These are phyloP conservation scores for Cavia aperea DNA, from an alignment of 2,113 vertebrate species.

Conservation along the genomic window DNA sequence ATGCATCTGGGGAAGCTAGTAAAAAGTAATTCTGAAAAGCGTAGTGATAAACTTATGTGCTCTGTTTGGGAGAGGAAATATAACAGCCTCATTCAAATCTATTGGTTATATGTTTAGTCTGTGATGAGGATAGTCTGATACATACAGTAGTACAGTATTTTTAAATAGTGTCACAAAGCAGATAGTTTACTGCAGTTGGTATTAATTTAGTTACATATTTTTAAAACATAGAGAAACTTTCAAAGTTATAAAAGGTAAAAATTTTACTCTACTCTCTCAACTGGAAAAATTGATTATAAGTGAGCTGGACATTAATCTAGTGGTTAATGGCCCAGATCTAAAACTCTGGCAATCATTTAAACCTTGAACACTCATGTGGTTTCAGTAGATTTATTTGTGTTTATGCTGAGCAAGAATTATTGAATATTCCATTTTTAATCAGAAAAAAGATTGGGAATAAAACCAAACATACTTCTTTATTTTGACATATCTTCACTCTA, in stretches of 20 bases:
- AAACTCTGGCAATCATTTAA: slow-evolving; percentile 46
- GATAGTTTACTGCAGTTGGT: slow-evolving; percentile 24
- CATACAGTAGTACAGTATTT: slow-evolving; percentile 22
- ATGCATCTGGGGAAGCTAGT: neutral
- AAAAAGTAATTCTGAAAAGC: slow-evolving; percentile 33
- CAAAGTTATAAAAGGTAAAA: neutral
- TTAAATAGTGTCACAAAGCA: slow-evolving; percentile 46
- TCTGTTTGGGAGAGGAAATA: neutral
- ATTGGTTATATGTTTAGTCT: slow-evolving; percentile 12
- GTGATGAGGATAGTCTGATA: slow-evolving; percentile 33
- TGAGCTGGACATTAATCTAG: slow-evolving; percentile 32
- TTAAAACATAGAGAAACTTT: slow-evolving; percentile 46
- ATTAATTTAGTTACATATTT: slow-evolving; percentile 50
- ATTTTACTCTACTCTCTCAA: slow-evolving; percentile 29
- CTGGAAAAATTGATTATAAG: slow-evolving; percentile 42
- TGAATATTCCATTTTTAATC: slow-evolving; percentile 40
- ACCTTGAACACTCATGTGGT: neutral
- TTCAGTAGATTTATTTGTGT: slow-evolving; percentile 38
- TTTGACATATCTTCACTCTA: slow-evolving; percentile 32
- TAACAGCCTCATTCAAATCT: neutral
- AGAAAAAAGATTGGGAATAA: neutral
- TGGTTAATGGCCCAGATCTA: neutral
- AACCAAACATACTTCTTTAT: neutral
- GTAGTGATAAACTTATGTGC: neutral
- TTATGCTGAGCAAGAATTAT: slow-evolving; percentile 38